A percentile compares a stretch with the other conserved stretches of the same genome.
Conservation (phyloP, 2,797 vertebrate genomes). For the Parotocinclus haroldoi region DNA sequence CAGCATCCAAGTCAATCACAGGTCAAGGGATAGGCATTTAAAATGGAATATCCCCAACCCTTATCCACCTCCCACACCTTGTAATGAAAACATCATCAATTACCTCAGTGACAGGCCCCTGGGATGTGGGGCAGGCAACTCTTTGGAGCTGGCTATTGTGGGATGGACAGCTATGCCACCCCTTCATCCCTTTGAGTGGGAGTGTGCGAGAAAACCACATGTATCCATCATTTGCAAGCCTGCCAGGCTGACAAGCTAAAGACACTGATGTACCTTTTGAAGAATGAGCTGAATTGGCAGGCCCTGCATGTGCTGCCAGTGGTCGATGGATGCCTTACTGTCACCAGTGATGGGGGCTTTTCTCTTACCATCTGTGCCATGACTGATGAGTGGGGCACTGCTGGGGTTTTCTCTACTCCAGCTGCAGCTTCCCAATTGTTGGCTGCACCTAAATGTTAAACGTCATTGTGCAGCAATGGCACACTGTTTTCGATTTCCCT, state of each 20-base stretch:
- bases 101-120: slow-evolving; percentile 81
- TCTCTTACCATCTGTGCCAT: slow-evolving; percentile 73
- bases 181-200: slow-evolving; percentile 39
- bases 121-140: slow-evolving; percentile 76
- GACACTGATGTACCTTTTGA: slow-evolving; percentile 56
- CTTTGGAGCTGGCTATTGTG: slow-evolving; percentile 80
- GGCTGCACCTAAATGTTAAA: slow-evolving; percentile 33
- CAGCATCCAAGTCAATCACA: slow-evolving; percentile 46
- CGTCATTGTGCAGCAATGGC: slow-evolving; percentile 24
- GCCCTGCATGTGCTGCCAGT: slow-evolving; percentile 52
- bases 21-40: slow-evolving; percentile 63
- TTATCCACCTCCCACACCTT: slow-evolving; percentile 78
- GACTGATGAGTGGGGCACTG: slow-evolving; percentile 63
- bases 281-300: slow-evolving; percentile 54
- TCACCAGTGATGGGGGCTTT: slow-evolving; percentile 63
- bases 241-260: slow-evolving; percentile 57
- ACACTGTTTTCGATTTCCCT: slow-evolving; percentile 1
- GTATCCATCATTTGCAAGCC: slow-evolving; percentile 67
- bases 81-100: slow-evolving; percentile 95
- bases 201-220: slow-evolving; percentile 47
- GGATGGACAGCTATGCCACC: slow-evolving; percentile 59
- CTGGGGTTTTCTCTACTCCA: slow-evolving; percentile 29
- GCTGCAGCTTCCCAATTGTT: slow-evolving; percentile 27
- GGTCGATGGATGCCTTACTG: slow-evolving; percentile 58
- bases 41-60: slow-evolving; percentile 65